Percentiles rank a stretch among this genome's conserved stretches.
These are phyloP conservation scores for Drosophila guanche DNA, from an alignment of 1,140 invertebrate genomes.

Conservation along the genomic window DNA sequence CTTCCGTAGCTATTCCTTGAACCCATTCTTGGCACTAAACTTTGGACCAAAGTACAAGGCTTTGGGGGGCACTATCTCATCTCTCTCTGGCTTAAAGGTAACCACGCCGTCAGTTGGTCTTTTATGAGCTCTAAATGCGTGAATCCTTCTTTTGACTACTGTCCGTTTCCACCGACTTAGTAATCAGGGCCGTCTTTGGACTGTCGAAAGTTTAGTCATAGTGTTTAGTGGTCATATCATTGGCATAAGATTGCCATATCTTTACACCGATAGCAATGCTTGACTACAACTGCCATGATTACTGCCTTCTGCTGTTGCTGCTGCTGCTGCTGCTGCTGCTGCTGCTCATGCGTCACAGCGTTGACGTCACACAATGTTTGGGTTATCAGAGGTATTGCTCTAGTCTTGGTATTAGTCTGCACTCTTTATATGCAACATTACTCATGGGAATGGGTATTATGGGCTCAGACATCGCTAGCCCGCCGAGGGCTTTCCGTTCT, in stretches of 20 bases:
- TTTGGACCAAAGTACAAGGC: slow-evolving; percentile 1
- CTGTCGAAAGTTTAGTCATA: slow-evolving; percentile 37
- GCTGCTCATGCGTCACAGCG: slow-evolving; percentile 47
- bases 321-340: background rate
- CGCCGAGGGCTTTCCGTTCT: slow-evolving; percentile 20
- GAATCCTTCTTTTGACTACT: slow-evolving; percentile 22
- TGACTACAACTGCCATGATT: slow-evolving; percentile 48
- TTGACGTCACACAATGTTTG: slow-evolving; percentile 33
- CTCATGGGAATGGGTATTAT: slow-evolving; percentile 34
- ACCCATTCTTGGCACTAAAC: too few relatives aligned
- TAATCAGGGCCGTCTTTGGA: slow-evolving; percentile 1
- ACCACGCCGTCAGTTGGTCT: slow-evolving; percentile 4
- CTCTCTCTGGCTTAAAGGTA: background rate
- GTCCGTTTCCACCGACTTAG: background rate
- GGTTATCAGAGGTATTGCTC: slow-evolving; percentile 9
- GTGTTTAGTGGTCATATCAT: slow-evolving; percentile 12
- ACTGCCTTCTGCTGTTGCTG: background rate
- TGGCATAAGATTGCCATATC: slow-evolving; percentile 19
- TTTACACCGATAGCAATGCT: slow-evolving; percentile 57
- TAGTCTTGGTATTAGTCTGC: slow-evolving; percentile 4
- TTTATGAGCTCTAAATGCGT: slow-evolving; percentile 28
- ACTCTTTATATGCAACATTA: slow-evolving; percentile 33
- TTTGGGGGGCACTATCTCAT: slow-evolving; percentile 3
- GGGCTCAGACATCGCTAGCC: slow-evolving; percentile 23
- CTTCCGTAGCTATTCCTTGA: too few relatives aligned